Evolutionary conservation across 2,797 vertebrate genomes (phyloP).

Genomic region (Acrocephalus scirpaceus): DNA sequence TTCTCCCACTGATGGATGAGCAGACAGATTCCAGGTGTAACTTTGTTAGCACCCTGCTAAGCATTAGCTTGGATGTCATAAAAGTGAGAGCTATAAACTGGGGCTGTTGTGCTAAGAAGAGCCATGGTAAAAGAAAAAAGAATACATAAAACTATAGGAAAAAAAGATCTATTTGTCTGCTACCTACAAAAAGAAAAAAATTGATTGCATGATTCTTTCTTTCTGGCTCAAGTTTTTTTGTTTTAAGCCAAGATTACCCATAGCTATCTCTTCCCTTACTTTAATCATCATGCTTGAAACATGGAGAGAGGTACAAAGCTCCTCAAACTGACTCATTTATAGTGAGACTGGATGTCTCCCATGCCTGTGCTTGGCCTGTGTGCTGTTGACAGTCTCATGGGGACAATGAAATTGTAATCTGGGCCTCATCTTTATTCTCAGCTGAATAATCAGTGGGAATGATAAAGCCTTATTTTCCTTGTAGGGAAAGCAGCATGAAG

Average conservation of each 20-base stretch:
- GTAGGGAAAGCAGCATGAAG: conserved; percentile 32
- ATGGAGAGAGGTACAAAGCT: neutral
- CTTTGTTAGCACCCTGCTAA: neutral
- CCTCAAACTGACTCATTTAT: neutral
- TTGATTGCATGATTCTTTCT: neutral
- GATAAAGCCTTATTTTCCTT: conserved; percentile 21
- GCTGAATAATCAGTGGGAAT: conserved; percentile 43
- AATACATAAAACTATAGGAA: neutral
- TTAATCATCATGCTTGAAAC: neutral
- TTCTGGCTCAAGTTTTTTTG: neutral
- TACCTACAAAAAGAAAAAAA: neutral
- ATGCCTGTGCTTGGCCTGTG: neutral
- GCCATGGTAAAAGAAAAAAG: neutral
- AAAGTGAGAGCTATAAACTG: neutral
- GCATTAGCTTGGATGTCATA: neutral
- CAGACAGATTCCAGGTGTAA: neutral
- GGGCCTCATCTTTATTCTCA: conserved; percentile 32
- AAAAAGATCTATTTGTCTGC: neutral
- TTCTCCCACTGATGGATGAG: neutral
- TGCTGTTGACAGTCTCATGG: neutral
- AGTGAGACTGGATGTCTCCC: neutral
- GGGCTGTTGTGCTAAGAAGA: neutral
- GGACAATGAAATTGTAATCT: neutral
- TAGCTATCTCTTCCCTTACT: neutral
- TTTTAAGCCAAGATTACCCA: neutral